Evolutionary conservation across 2,797 vertebrate genomes (phyloP).

Genomic region (Sebastes cheni): DNA sequence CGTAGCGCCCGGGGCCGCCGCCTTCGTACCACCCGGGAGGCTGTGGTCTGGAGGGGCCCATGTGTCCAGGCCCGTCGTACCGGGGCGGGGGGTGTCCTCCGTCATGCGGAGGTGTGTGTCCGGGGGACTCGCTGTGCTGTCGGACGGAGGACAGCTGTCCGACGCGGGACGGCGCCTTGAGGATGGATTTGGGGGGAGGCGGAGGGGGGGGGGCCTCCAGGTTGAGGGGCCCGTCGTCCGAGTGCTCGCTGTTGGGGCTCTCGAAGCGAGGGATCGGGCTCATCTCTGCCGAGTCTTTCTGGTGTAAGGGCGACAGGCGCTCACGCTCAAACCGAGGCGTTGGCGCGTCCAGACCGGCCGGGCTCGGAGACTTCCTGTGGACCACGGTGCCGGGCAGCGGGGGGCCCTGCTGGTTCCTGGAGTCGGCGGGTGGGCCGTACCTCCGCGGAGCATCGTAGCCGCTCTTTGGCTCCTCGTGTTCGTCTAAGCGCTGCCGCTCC

Average conservation of each 20-base stretch:
- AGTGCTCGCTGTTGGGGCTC: slow-evolving; percentile 84
- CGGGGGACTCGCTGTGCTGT: slow-evolving; percentile 72
- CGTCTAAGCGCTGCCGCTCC: slow-evolving; percentile 61
- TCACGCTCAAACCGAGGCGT: slow-evolving; percentile 85
- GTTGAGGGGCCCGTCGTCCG: slow-evolving; percentile 70
- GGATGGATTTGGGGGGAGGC: slow-evolving; percentile 64
- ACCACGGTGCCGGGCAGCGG: slow-evolving; percentile 69
- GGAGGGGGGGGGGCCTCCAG: slow-evolving; percentile 46
- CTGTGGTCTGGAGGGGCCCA: slow-evolving; percentile 76
- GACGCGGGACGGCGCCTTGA: slow-evolving; percentile 32
- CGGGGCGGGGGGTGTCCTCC: slow-evolving; percentile 79
- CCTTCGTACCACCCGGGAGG: slow-evolving; percentile 76
- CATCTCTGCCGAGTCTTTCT: slow-evolving; percentile 66
- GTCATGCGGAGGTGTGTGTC: slow-evolving; percentile 76
- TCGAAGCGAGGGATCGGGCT: slow-evolving; percentile 80
- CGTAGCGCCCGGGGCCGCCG: slow-evolving; percentile 60
- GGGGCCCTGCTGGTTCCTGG: slow-evolving; percentile 76
- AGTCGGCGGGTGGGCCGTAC: slow-evolving; percentile 34
- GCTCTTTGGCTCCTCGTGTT: slow-evolving; percentile 78
- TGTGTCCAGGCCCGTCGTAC: slow-evolving; percentile 80
- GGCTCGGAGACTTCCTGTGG: slow-evolving; percentile 73
- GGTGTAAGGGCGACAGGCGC: slow-evolving; percentile 72
- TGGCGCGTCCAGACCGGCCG: slow-evolving; percentile 72
- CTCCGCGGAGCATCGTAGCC: slow-evolving; percentile 66
- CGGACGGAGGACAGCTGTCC: slow-evolving; percentile 3